phyloP scores from a whole-genome alignment of 2,797 vertebrate species.

The Xenentodon cancila region DNA sequence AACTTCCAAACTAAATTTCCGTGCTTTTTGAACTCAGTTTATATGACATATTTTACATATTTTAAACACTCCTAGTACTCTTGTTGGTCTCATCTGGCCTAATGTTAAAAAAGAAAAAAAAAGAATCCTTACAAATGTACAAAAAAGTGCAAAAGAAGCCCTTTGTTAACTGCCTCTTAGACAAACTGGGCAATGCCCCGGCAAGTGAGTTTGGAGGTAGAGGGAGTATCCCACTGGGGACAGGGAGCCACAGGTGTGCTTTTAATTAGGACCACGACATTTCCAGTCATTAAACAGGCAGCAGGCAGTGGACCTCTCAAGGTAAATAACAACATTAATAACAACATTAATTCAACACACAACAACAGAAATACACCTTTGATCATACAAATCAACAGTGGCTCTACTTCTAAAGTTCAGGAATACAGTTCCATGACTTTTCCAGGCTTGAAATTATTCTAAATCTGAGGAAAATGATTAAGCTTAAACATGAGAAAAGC shows the following conservation, averaged over 20 bases:
- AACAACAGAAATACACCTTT: conserved; percentile 10
- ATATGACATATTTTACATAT: too few relatives aligned
- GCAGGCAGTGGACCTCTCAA: conserved; percentile 33
- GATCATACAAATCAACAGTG: too few relatives aligned
- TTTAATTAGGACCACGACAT: conserved; percentile 69
- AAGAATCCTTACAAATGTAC: neutral
- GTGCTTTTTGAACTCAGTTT: too few relatives aligned
- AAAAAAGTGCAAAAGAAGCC: conserved; percentile 34
- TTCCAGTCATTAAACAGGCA: conserved; percentile 56
- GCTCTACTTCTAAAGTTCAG: too few relatives aligned
- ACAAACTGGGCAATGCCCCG: conserved; percentile 49
- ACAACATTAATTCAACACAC: conserved; percentile 23
- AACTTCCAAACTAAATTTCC: too few relatives aligned
- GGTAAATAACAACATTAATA: conserved; percentile 57
- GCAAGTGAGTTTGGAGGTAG: conserved; percentile 54
- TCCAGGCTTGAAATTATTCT: too few relatives aligned
- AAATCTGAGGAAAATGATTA: too few relatives aligned
- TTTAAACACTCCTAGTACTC: conserved; percentile 9
- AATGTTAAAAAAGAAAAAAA: neutral
- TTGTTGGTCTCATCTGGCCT: conserved; percentile 13
- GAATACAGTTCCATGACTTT: too few relatives aligned
- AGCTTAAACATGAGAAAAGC: too few relatives aligned
- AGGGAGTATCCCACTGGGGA: conserved; percentile 44
- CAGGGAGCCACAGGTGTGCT: conserved; percentile 66
- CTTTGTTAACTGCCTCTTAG: conserved; percentile 50